A percentile compares a stretch with the other conserved stretches of the same genome.
Conservation (phyloP, 2,888 invertebrate genomes). For the Drosophila melanocephala region DNA sequence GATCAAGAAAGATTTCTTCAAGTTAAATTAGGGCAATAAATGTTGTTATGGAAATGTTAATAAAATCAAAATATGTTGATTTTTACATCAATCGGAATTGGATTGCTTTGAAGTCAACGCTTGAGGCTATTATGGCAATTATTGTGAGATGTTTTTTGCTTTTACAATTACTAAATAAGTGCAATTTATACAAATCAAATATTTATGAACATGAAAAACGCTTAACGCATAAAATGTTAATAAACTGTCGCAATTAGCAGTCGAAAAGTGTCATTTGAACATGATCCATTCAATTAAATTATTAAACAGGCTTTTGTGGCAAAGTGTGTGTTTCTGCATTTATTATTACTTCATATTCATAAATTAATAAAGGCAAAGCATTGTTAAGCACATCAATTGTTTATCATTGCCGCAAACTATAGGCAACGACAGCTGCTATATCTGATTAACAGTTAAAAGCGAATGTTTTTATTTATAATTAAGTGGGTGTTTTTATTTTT, state of each 20-base stretch:
- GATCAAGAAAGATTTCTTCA: not conserved
- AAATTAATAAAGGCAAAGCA: slow-evolving; percentile 11
- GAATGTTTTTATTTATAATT: slow-evolving; percentile 57
- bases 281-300: slow-evolving; percentile 47
- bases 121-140: not conserved
- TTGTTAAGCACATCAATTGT: slow-evolving; percentile 18
- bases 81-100: slow-evolving; percentile 6
- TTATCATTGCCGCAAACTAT: slow-evolving; percentile 26
- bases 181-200: slow-evolving; percentile 59
- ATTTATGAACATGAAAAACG: slow-evolving; percentile 55
- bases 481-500: slow-evolving; percentile 20
- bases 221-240: slow-evolving; percentile 22
- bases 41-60: not conserved
- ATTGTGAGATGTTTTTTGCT: not conserved
- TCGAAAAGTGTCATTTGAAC: slow-evolving; percentile 31
- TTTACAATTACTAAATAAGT: slow-evolving; percentile 27
- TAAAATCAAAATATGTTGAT: slow-evolving; percentile 4
- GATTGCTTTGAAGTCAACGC: not conserved
- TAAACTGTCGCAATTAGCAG: slow-evolving; percentile 37
- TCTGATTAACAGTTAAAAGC: slow-evolving; percentile 57
- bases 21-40: not conserved
- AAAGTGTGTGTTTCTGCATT: slow-evolving; percentile 31
- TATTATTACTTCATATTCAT: slow-evolving; percentile 13
- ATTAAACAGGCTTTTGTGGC: slow-evolving; percentile 28
- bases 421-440: slow-evolving; percentile 37